These are phyloP conservation scores for Strigamia transsilvanica DNA, from an alignment of 2,888 invertebrate genomes.

Conservation along the genomic window DNA sequence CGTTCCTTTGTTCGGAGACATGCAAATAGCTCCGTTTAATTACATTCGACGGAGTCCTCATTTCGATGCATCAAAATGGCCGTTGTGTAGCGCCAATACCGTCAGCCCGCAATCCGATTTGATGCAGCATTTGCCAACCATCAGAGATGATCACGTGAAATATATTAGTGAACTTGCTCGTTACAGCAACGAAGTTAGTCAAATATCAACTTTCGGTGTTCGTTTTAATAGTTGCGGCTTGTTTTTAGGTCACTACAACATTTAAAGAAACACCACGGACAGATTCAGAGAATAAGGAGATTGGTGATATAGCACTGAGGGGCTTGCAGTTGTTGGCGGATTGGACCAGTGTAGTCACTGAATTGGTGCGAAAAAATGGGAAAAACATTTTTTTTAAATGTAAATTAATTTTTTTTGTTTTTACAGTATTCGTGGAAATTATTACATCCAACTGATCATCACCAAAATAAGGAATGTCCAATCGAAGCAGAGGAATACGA, in stretches of 20 bases:
- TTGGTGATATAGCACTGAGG: conserved; percentile 87
- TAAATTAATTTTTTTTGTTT: not conserved
- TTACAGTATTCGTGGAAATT: conserved; percentile 91
- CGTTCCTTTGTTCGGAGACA: conserved; percentile 96
- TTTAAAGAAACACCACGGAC: conserved; percentile 88
- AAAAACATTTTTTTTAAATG: not conserved
- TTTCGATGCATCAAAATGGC: conserved; percentile 89
- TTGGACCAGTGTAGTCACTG: conserved; percentile 97
- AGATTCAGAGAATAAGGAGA: conserved; percentile 89
- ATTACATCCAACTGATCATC: conserved; percentile 96
- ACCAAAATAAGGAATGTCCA: conserved; percentile 93
- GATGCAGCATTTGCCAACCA: conserved; percentile 90
- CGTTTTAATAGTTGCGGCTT: not conserved
- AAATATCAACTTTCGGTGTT: conserved; percentile 33
- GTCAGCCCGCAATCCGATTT: conserved; percentile 91
- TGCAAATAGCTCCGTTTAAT: conserved; percentile 99
- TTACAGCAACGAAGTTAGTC: conserved; percentile 74
- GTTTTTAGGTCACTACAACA: conserved; percentile 80
- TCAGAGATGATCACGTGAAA: conserved; percentile 94
- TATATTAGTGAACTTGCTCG: conserved; percentile 95
- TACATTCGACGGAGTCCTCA: conserved; percentile 94
- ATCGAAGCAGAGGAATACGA: conserved; percentile 98
- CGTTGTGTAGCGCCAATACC: conserved; percentile 81
- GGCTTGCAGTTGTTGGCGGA: conserved; percentile 93
- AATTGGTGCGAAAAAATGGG: conserved; percentile 68